phyloP scores from a whole-genome alignment of 2,113 vertebrate genomes.

The Dasyurus viverrinus region DNA sequence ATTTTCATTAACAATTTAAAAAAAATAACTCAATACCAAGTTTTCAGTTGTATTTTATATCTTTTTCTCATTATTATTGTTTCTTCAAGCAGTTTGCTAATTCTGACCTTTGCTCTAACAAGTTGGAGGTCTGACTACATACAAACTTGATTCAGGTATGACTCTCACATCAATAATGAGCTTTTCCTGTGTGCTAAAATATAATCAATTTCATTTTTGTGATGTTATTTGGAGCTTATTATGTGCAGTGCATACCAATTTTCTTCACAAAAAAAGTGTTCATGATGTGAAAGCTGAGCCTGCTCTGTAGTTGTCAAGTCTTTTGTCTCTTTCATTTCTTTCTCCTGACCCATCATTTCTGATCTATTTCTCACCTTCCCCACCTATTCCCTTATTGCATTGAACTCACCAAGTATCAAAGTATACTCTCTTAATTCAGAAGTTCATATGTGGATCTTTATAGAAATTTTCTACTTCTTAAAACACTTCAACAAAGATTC shows the following conservation, averaged over 20 bases:
- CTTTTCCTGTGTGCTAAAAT: neutral
- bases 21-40: neutral
- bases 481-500: neutral
- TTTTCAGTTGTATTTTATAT: neutral
- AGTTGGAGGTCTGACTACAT: neutral
- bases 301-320: neutral
- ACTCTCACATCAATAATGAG: neutral
- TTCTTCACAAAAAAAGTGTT: neutral
- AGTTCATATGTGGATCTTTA: neutral
- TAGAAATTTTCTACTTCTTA: neutral
- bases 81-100: neutral
- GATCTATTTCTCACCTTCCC: neutral
- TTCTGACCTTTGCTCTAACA: neutral
- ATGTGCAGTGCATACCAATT: neutral
- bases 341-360: neutral
- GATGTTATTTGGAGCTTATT: neutral
- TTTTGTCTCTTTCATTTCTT: neutral
- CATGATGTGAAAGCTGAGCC: neutral
- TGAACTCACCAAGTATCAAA: neutral
- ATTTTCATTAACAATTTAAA: neutral
- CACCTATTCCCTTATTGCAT: neutral
- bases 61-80: neutral
- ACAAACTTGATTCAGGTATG: neutral
- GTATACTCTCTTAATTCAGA: neutral
- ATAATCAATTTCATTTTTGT: neutral